Evolutionary conservation across 2,797 vertebrate species (phyloP), one percentile per base, ranked within the genome.

Genomic region (Muscicapa striata): DNA sequence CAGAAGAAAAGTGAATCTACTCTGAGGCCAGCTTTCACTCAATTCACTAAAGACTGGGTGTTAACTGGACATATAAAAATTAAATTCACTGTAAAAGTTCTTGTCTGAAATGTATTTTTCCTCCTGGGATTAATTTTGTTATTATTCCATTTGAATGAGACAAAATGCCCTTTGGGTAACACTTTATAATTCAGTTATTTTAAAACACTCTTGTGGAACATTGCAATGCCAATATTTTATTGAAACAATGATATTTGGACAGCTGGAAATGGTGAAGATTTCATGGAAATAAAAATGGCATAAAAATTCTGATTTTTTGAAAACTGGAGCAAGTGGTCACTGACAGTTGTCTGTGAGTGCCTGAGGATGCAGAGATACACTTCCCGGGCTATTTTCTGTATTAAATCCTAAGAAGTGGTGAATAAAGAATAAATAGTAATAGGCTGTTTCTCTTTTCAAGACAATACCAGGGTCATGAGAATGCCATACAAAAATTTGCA

Each of bases 51-150:
- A 80, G 48, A 66, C 45, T 2, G 8, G 49, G 58, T 85, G 68
- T 89, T 46, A 89, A 45, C 79, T 54, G 92, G 89, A 78, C 92
- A 78, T 36, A 75, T 10, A 92, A 77, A 87, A 78, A 85, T 52
- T 91, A 86, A 78, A 78, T 58, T 75, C 29, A 43, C 55, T 74
- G 30, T 81, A 84, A 81, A 93, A 80, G 23, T 49, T 73, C 29
- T 79, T 85, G 43, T 86, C 40, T 59, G 51, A 78, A 38, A 84
- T 79, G 23, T 66, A 63, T 80, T 94, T 88, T 92, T 51, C 41
- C 55, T 93, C 62, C 68, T 86, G n/a, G 32, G 76, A 92, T 66
- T 94, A 91, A 58, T 87, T 92, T 93, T 86, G 51, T 89, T 87
- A 55, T 85, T 90, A 84, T 93, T 89, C 32, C 6, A 21, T 93